phyloP scores from a whole-genome alignment of 2,888 invertebrate species.

The Holacanthella duospinosa region DNA sequence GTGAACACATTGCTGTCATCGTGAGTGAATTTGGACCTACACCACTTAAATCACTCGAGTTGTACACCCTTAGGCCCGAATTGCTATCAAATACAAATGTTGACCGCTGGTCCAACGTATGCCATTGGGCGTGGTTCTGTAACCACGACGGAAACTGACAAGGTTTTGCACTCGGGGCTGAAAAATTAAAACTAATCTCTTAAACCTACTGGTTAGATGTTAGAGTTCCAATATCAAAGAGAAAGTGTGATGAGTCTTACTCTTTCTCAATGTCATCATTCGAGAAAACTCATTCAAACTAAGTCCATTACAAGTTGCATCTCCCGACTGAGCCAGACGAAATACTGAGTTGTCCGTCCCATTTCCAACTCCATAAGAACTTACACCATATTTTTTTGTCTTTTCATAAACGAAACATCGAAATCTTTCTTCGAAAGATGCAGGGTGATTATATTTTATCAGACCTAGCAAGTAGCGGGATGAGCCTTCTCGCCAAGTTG shows the following conservation, averaged over 20 bases:
- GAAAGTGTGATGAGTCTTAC: conserved; percentile 43
- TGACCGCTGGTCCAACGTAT: conserved; percentile 73
- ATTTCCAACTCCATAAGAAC: conserved; percentile 9
- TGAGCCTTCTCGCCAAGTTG: conserved; percentile 89
- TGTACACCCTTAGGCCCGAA: conserved; percentile 30
- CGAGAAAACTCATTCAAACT: conserved; percentile 77
- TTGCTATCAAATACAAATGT: conserved; percentile 62
- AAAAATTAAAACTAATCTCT: not conserved
- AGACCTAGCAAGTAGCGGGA: conserved; percentile 81
- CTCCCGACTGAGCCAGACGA: conserved; percentile 79
- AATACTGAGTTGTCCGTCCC: conserved; percentile 51
- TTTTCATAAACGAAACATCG: conserved; percentile 91
- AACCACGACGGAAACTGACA: conserved; percentile 83
- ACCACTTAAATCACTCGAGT: conserved; percentile 31
- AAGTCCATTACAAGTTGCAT: conserved; percentile 85
- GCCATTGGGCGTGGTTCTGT: conserved; percentile 74
- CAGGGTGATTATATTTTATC: conserved; percentile 76
- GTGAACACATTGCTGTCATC: conserved; percentile 32
- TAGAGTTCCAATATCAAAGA: too few relatives aligned
- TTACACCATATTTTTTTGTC: conserved; percentile 33
- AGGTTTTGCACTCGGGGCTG: conserved; percentile 45
- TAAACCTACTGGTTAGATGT: not conserved
- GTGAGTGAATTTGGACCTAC: conserved; percentile 25
- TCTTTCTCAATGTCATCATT: conserved; percentile 70
- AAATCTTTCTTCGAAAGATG: conserved; percentile 84